Evolutionary conservation across 37 sponge, comb jelly and placozoan species (phyloP), one percentile per base, ranked within the genome.

Genomic region (Ephydatia muelleri): DNA sequence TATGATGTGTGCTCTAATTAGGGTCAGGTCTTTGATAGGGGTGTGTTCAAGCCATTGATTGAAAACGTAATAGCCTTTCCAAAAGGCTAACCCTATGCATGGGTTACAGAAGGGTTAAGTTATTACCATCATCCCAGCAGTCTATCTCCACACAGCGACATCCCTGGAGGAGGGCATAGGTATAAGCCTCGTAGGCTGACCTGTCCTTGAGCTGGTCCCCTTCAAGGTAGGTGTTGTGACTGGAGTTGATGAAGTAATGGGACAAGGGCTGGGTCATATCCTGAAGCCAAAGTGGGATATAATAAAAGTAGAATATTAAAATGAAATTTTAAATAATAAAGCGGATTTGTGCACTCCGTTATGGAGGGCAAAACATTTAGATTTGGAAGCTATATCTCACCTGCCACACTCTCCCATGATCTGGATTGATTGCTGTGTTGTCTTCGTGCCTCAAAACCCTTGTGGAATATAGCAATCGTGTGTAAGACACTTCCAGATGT

Each of bases 221-320:
- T 76, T 86, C 86, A 67, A 97, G 82, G 77, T 95, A 98, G 25
- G 97, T 95, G 87, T 97, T 97, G 78, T 97, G 97, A 49, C 90
- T 88, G 40, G 96, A 97, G 82, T 95, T 95, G 43, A 97, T 94
- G 77, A 88, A 97, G 85, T 97, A 97, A 80, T 97, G 97, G 57
- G 93, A 86, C 26, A 97, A 87, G 14, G 97, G 97, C 81, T 88
- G 96, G 19, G 82, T 78, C 97, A 95, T 94, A 76, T 97, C 97
- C 87, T 95, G 76, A 0, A 25, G 69, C 0, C 33, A 2, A 23
- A 29, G 32, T 37, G 36, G n/a, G n/a, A n/a, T n/a, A n/a, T n/a
- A n/a, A n/a, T n/a, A n/a, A n/a, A n/a, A n/a, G n/a, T n/a, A n/a
- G n/a, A n/a, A n/a, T n/a, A n/a, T n/a, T n/a, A n/a, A n/a, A n/a